phyloP scores from a whole-genome alignment of 2,113 vertebrate genomes.

The Pseudorhombus dupliciocellatus region DNA sequence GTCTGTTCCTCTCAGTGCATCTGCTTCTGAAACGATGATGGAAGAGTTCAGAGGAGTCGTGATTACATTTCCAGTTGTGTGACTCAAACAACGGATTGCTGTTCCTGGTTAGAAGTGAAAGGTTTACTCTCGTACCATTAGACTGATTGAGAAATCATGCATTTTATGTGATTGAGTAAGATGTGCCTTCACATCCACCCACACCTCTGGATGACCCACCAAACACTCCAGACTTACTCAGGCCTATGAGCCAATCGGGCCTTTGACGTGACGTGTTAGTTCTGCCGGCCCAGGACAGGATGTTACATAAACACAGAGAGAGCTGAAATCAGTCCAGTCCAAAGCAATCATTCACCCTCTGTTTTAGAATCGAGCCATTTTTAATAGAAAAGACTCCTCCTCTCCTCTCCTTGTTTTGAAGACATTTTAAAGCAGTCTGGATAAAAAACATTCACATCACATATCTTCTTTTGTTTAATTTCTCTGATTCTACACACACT shows the following conservation, averaged over 20 bases:
- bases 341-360: background rate
- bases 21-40: constrained; percentile 25
- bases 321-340: too few relatives aligned
- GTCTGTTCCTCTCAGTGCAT: constrained; percentile 6
- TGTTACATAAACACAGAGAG: background rate
- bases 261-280: background rate
- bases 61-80: constrained; percentile 1
- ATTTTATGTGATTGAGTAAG: constrained; percentile 3
- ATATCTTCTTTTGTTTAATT: too few relatives aligned
- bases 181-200: background rate
- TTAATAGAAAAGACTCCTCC: too few relatives aligned
- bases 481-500: too few relatives aligned
- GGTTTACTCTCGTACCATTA: background rate
- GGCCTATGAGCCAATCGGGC: background rate
- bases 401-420: too few relatives aligned
- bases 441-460: too few relatives aligned
- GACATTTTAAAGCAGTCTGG: too few relatives aligned
- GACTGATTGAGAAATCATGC: background rate
- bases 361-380: background rate
- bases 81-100: background rate
- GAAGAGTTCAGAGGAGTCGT: constrained; percentile 13
- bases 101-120: background rate
- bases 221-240: background rate
- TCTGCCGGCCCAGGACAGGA: background rate
- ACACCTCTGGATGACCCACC: background rate